Percentiles rank a stretch among this genome's conserved stretches.
phyloP scores from a whole-genome alignment of 2,113 vertebrate genomes.

The Etheostoma spectabile region DNA sequence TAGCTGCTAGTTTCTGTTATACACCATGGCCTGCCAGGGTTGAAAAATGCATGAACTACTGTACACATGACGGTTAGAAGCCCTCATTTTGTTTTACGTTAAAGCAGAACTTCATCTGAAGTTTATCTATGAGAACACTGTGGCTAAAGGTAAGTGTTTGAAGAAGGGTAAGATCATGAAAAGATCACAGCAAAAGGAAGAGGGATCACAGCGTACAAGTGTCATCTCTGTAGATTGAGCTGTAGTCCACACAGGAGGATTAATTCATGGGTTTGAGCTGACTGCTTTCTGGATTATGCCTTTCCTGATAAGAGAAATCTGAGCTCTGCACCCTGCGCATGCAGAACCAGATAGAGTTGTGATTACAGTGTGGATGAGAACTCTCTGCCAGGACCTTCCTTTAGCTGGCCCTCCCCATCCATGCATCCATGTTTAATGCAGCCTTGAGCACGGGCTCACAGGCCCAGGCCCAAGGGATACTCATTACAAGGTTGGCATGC shows the following conservation, averaged over 20 bases:
- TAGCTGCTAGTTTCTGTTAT: neutral
- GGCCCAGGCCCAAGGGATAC: conserved; percentile 54
- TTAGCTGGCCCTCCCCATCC: conserved; percentile 42
- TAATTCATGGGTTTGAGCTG: conserved; percentile 56
- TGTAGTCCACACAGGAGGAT: conserved; percentile 47
- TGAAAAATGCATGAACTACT: neutral
- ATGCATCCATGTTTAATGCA: conserved; percentile 33
- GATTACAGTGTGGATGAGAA: conserved; percentile 61
- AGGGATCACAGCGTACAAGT: conserved; percentile 36
- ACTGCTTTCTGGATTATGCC: conserved; percentile 48
- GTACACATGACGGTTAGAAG: neutral
- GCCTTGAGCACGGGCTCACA: conserved; percentile 16
- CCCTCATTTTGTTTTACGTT: neutral
- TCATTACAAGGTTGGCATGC: conserved; percentile 59
- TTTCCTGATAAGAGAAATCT: conserved; percentile 72
- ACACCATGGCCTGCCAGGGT: neutral
- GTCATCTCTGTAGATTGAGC: conserved; percentile 56
- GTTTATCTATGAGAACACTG: neutral
- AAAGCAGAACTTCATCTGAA: neutral
- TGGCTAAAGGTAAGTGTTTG: conserved; percentile 17
- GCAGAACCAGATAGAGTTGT: conserved; percentile 62
- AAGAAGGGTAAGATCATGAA: conserved; percentile 15
- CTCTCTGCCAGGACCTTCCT: conserved; percentile 59
- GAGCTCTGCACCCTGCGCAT: conserved; percentile 59
- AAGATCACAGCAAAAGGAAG: conserved; percentile 32